These are phyloP conservation scores for Lipotes vexillifer DNA, from an alignment of 2,113 vertebrate species.

Conservation along the genomic window DNA sequence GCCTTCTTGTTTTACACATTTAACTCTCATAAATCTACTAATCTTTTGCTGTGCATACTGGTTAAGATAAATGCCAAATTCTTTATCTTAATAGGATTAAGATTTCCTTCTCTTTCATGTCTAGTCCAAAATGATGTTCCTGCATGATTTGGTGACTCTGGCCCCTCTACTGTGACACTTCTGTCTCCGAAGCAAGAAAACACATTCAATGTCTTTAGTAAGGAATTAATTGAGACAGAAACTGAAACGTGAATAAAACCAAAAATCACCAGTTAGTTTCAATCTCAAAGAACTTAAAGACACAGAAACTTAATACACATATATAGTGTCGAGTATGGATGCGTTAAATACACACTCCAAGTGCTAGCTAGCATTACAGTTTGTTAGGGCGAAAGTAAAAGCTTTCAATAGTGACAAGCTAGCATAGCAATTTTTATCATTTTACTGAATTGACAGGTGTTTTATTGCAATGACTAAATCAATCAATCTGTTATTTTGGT, in stretches of 20 bases:
- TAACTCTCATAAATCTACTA: background rate
- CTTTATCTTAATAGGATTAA: background rate
- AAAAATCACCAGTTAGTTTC: background rate
- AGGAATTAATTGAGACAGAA: background rate
- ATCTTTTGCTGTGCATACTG: background rate
- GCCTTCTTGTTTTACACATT: background rate
- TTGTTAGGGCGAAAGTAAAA: background rate
- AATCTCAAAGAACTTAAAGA: background rate
- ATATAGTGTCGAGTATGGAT: background rate
- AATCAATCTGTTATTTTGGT: background rate
- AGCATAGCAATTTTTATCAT: background rate
- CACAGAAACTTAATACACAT: background rate
- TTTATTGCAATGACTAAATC: slow-evolving; percentile 31
- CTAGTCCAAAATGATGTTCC: background rate
- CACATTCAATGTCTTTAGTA: background rate
- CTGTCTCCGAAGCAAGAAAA: background rate
- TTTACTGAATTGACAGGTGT: background rate
- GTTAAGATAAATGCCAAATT: background rate
- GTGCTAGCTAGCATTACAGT: rapidly evolving
- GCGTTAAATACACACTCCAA: background rate
- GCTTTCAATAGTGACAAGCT: background rate
- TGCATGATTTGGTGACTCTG: background rate
- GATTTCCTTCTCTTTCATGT: background rate
- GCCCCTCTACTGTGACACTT: background rate
- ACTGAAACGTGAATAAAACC: background rate